Percentiles rank a stretch among this genome's conserved stretches.
Evolutionary conservation across 2,888 invertebrate species (phyloP).

Genomic region (Lasioglossum lativentre): DNA sequence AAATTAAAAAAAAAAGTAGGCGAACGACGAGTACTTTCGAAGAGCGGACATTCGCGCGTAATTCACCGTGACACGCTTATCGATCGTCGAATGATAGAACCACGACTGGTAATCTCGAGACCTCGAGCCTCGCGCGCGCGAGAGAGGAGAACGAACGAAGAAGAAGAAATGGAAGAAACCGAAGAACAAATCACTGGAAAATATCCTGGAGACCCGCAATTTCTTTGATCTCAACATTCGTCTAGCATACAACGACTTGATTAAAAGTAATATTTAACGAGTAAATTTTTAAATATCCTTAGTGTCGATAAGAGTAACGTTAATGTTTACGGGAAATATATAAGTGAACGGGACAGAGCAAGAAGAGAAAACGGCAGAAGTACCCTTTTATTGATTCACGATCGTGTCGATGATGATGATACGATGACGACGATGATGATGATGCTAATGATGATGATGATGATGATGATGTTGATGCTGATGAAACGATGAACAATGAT

Average conservation of each 20-base stretch:
- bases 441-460: slow-evolving; percentile 24
- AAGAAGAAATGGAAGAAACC: background rate
- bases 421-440: slow-evolving; percentile 20
- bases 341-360: slow-evolving; percentile 59
- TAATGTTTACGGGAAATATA: slow-evolving; percentile 24
- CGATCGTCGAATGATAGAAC: slow-evolving; percentile 50
- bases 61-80: slow-evolving; percentile 47
- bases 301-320: slow-evolving; percentile 72
- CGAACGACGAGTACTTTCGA: slow-evolving; percentile 41
- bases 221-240: slow-evolving; percentile 84
- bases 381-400: slow-evolving; percentile 68
- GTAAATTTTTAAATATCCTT: slow-evolving; percentile 76
- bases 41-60: slow-evolving; percentile 18
- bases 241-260: slow-evolving; percentile 83
- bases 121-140: slow-evolving; percentile 12
- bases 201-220: slow-evolving; percentile 76
- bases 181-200: slow-evolving; percentile 13
- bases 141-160: slow-evolving; percentile 16
- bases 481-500: slow-evolving; percentile 15
- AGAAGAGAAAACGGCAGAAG: slow-evolving; percentile 51
- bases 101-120: slow-evolving; percentile 47
- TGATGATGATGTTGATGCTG: slow-evolving; percentile 17
- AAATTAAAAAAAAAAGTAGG: background rate
- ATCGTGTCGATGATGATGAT: slow-evolving; percentile 32
- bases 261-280: slow-evolving; percentile 78